phyloP scores from a whole-genome alignment of 2,888 invertebrate genomes.

The Phengaris arion region DNA sequence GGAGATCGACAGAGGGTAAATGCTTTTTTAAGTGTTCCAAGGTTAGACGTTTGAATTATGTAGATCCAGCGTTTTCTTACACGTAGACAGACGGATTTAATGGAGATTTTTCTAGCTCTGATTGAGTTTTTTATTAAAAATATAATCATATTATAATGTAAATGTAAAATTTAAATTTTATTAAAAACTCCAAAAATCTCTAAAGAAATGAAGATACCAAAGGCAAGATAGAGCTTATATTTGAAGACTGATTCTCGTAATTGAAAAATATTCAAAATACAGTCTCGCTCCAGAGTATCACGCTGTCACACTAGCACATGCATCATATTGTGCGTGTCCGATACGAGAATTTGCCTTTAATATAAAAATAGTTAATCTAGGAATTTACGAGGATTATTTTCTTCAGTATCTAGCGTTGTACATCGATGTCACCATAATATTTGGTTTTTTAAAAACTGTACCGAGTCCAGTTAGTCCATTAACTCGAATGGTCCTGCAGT shows the following conservation, averaged over 20 bases:
- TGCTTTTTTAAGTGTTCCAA: constrained; percentile 72
- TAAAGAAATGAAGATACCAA: background rate
- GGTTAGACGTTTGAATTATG: constrained; percentile 32
- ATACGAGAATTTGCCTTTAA: background rate
- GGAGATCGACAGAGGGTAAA: constrained; percentile 56
- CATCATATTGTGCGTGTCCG: too few species aligned
- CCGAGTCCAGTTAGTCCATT: constrained; percentile 52
- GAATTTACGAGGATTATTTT: too few species aligned
- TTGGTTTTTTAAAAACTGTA: constrained; percentile 53
- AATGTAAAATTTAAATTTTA: background rate
- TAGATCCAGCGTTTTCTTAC: constrained; percentile 27
- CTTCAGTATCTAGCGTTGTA: background rate
- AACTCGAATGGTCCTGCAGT: constrained; percentile 50
- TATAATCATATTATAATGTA: background rate
- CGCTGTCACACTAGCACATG: too few species aligned
- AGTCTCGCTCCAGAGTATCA: too few species aligned
- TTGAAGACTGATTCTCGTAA: too few species aligned
- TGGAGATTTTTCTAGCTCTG: background rate
- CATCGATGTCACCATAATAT: constrained; percentile 42
- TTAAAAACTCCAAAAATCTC: background rate
- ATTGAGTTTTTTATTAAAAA: background rate
- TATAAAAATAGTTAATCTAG: background rate
- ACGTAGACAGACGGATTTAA: background rate
- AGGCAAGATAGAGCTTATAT: too few species aligned
- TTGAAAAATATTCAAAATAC: too few species aligned